Conservation (phyloP, 2,888 invertebrate genomes). For the Hipparchia sbordonii region DNA sequence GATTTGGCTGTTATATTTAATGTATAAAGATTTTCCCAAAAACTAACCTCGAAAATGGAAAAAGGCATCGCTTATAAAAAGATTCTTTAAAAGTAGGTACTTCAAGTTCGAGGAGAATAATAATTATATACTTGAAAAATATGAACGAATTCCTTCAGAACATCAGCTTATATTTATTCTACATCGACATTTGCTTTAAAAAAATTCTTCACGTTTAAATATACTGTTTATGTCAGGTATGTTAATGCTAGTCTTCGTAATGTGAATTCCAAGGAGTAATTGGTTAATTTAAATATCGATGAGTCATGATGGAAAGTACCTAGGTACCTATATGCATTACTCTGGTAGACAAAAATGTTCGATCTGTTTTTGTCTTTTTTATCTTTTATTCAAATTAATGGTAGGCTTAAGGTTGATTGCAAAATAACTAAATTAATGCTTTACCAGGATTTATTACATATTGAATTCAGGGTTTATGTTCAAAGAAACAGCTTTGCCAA, state of each 20-base stretch:
- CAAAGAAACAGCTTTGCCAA: no score
- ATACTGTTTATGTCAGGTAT: conserved; percentile 47
- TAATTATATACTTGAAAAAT: no score
- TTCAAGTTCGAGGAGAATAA: background rate
- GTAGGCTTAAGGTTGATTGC: no score
- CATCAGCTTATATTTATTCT: conserved; percentile 13
- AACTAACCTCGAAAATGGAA: no score
- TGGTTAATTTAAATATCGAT: conserved; percentile 30
- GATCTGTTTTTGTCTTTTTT: background rate
- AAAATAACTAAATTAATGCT: no score
- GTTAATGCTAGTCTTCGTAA: conserved; percentile 39
- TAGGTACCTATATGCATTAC: conserved; percentile 1
- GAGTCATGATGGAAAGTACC: conserved; percentile 8
- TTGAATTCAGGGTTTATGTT: no score
- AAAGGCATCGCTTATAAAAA: no score
- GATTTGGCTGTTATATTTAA: no score
- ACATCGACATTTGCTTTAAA: conserved; percentile 29
- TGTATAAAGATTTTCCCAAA: no score
- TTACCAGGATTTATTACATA: no score
- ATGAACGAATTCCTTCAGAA: conserved; percentile 15
- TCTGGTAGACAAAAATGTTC: background rate
- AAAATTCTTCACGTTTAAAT: conserved; percentile 54
- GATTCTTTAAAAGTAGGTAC: background rate
- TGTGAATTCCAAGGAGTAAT: conserved; percentile 53
- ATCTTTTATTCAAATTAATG: background rate